Conservation (phyloP, 2,888 invertebrate species). For the Sphaerophoria taeniata region DNA sequence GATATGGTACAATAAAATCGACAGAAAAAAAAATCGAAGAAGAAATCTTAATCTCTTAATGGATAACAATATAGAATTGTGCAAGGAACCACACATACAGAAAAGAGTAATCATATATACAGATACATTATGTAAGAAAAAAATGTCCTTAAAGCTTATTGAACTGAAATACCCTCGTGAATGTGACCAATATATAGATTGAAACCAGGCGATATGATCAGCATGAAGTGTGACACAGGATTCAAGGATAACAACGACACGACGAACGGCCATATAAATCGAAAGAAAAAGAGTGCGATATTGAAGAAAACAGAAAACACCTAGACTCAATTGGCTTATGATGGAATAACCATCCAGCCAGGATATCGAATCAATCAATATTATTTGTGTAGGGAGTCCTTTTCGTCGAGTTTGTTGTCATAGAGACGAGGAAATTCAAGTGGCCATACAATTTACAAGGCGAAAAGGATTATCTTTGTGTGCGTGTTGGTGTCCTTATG, state of each 20-base stretch:
- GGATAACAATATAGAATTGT: slow-evolving; percentile 65
- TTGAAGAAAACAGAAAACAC: slow-evolving; percentile 26
- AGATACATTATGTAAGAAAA: slow-evolving; percentile 6
- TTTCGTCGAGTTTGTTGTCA: neutral
- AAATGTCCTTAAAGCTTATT: slow-evolving; percentile 56
- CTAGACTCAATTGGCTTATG: slow-evolving; percentile 44
- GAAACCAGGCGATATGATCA: slow-evolving; percentile 64
- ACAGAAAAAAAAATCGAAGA: slow-evolving; percentile 68
- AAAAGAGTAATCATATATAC: slow-evolving; percentile 17
- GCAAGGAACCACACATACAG: slow-evolving; percentile 16
- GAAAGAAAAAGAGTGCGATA: slow-evolving; percentile 26
- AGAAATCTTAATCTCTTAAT: slow-evolving; percentile 74
- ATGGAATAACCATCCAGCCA: slow-evolving; percentile 32
- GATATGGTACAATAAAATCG: slow-evolving; percentile 48
- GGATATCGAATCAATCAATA: slow-evolving; percentile 61
- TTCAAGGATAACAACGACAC: slow-evolving; percentile 49
- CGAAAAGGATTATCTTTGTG: slow-evolving; percentile 14
- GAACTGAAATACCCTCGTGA: slow-evolving; percentile 36
- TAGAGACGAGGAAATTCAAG: slow-evolving; percentile 8
- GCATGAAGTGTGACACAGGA: slow-evolving; percentile 67
- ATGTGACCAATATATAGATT: slow-evolving; percentile 30
- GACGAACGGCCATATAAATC: slow-evolving; percentile 41
- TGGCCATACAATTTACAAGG: slow-evolving; percentile 61
- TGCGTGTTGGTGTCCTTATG: neutral
- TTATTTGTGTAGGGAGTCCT: slow-evolving; percentile 21